Conservation (phyloP, 2,113 vertebrate species). For the Nibea coibor region DNA sequence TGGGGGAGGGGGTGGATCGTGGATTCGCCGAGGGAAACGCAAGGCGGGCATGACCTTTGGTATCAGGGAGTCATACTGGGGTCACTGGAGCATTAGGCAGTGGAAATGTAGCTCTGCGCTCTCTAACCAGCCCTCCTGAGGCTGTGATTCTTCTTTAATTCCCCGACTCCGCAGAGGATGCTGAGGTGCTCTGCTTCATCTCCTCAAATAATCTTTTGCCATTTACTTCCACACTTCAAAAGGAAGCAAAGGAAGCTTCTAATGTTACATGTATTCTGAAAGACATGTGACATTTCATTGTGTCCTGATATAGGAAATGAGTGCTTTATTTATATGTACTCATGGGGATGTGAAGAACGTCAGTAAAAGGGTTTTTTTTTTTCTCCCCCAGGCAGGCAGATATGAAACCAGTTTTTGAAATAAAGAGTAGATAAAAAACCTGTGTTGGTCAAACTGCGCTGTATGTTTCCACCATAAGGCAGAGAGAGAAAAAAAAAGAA, state of each 20-base stretch:
- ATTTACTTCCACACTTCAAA: slow-evolving; percentile 43
- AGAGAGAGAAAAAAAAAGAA: background rate
- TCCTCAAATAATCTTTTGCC: slow-evolving; percentile 35
- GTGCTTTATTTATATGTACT: slow-evolving; percentile 42
- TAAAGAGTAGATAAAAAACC: background rate
- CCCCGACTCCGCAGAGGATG: slow-evolving; percentile 18
- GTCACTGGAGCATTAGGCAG: slow-evolving; percentile 62
- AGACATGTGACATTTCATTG: slow-evolving; percentile 29
- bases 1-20: slow-evolving; percentile 2
- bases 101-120: slow-evolving; percentile 30
- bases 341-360: slow-evolving; percentile 24
- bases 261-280: slow-evolving; percentile 12
- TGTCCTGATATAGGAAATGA: slow-evolving; percentile 36
- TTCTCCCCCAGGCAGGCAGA: background rate
- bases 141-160: slow-evolving; percentile 31
- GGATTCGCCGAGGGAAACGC: slow-evolving; percentile 41
- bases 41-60: slow-evolving; percentile 69
- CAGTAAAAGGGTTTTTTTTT: background rate
- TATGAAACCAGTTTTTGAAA: background rate
- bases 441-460: background rate
- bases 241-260: slow-evolving; percentile 33
- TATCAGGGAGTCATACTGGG: slow-evolving; percentile 59
- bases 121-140: slow-evolving; percentile 42
- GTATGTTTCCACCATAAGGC: background rate
- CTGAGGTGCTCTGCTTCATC: slow-evolving; percentile 31